Base-by-base conservation (phyloP, 2,797 vertebrate genomes). In the Gymnoscopelus braueri region DNA sequence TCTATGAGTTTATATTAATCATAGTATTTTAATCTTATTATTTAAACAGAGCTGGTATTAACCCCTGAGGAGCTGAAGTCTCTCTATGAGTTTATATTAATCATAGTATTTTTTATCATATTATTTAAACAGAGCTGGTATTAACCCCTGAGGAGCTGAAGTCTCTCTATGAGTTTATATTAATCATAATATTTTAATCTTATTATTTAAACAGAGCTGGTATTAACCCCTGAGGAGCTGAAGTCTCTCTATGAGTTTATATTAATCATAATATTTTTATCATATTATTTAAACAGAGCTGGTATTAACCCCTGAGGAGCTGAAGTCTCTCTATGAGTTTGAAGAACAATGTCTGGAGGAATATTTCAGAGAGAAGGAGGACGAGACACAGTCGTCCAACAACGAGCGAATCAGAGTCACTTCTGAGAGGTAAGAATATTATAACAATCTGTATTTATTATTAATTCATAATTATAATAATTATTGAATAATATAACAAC, bases 331-430 rank as follows among this genome's bases (percentile, higher is more conserved):
- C 5, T 95, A 98, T 1, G 97, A 98, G 85, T 98, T 99, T 39
- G 98, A 98, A 87, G 97, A 97, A 67, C 95, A 98, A 81, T 98
- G 97, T 35, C 94, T 99, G 70, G 97, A 98, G 75, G 96, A 98
- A 65, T 97, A 98, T 63, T 99, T 99, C 87, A 93, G 94, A 48
- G 95, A 96, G 84, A 98, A 97, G 67, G 96, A 99, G 4, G 96
- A 98, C 2, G 94, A 96, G 77, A 91, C 97, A 70, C 96, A 95
- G 67, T 97, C 96, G 0, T 99, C 97, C 63, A 97, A 96, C 48
- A 94, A 97, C 0, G 97, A 99, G 79, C 94, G 96, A 13, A 97
- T 99, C 89, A 85, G 96, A 57, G 95, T 98, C 50, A 99, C 97
- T 0, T 94, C 94, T 19, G 96, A 99, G 91, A 96, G 97, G 97